A percentile compares a stretch with the other conserved stretches of the same genome.
phyloP scores from a whole-genome alignment of 2,888 invertebrate genomes.

The Coenonympha glycerion region DNA sequence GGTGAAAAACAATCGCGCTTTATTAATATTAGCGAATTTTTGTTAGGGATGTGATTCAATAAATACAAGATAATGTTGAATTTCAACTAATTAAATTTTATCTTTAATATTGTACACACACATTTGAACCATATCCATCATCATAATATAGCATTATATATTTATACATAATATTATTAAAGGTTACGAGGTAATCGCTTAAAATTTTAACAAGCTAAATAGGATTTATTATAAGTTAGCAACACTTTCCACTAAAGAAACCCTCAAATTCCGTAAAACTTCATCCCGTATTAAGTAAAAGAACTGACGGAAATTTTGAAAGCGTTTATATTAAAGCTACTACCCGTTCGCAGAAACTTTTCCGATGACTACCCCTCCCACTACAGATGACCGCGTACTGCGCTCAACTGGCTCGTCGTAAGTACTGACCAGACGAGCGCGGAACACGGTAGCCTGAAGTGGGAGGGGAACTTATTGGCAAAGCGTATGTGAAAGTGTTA shows the following conservation, averaged over 20 bases:
- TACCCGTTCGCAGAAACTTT: too few species aligned
- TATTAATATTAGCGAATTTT: neutral
- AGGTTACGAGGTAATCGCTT: conserved; percentile 3
- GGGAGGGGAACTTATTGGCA: too few species aligned
- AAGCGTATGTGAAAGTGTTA: too few species aligned
- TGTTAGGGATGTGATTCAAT: neutral
- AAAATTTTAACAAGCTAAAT: conserved; percentile 2
- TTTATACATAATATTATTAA: too few species aligned
- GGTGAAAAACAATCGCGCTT: neutral
- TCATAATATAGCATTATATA: neutral
- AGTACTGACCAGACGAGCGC: too few species aligned
- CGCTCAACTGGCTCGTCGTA: too few species aligned
- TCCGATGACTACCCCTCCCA: too few species aligned
- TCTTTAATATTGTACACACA: conserved; percentile 2
- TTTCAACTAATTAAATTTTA: neutral
- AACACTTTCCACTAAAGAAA: neutral
- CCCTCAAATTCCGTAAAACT: conserved; percentile 9
- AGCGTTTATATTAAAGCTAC: neutral
- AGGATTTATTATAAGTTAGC: conserved; percentile 4
- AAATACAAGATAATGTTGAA: neutral
- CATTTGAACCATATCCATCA: conserved; percentile 3
- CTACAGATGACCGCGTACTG: too few species aligned
- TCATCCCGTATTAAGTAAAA: neutral
- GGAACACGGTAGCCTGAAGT: too few species aligned
- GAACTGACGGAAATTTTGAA: neutral